Evolutionary conservation across 1,140 invertebrate species (phyloP).

Genomic region (Triops longicaudatus): DNA sequence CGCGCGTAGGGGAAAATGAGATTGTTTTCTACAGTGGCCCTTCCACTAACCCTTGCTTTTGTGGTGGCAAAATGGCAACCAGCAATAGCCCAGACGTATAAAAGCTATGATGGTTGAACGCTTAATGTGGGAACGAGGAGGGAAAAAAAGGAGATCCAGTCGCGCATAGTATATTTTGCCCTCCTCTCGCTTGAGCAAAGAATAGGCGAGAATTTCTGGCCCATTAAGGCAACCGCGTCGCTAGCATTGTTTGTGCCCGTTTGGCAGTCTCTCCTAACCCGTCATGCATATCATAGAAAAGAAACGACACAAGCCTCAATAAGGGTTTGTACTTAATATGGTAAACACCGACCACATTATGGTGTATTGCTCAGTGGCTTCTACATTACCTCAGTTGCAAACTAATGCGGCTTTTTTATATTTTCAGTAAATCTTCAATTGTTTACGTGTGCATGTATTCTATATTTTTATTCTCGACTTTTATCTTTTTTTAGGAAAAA

Average conservation of each 20-base stretch:
- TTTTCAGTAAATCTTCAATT: too few species aligned
- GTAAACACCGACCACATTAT: background rate
- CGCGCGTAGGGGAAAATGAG: background rate
- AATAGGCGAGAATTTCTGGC: background rate
- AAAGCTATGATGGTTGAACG: background rate
- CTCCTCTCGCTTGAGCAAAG: background rate
- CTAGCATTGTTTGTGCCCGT: background rate
- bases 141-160: background rate
- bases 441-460: too few species aligned
- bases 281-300: background rate
- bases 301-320: background rate
- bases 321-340: background rate
- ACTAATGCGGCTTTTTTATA: too few species aligned
- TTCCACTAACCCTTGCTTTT: background rate
- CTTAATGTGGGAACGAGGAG: slow-evolving; percentile 1
- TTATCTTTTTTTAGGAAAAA: too few species aligned
- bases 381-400: background rate
- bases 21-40: background rate
- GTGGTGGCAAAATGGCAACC: background rate
- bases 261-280: slow-evolving; percentile 1
- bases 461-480: too few species aligned
- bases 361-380: background rate
- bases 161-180: background rate
- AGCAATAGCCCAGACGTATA: background rate
- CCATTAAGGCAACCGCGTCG: slow-evolving; percentile 10